Percentiles rank a stretch among this genome's conserved stretches.
phyloP scores from a whole-genome alignment of 2,797 vertebrate species.

The Chelon auratus region DNA sequence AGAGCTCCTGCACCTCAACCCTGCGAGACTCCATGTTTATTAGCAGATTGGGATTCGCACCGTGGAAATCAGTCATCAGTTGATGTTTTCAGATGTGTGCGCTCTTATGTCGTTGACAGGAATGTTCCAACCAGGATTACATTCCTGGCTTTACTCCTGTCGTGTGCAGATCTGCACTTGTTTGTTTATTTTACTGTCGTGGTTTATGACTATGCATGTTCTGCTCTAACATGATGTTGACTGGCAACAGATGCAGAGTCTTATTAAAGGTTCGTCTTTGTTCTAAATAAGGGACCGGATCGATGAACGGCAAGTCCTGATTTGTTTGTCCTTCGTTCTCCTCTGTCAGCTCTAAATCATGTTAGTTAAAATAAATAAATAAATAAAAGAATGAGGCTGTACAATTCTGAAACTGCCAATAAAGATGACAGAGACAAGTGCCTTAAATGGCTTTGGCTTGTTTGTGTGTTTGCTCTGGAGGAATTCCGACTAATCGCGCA shows the following conservation, averaged over 20 bases:
- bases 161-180: conserved; percentile 50
- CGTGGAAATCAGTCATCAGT: conserved; percentile 1
- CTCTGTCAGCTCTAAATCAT: conserved; percentile 36
- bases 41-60: neutral
- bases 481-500: conserved; percentile 26
- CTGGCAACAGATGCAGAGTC: conserved; percentile 37
- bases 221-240: conserved; percentile 25
- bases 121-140: neutral
- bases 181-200: conserved; percentile 58
- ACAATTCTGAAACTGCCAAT: neutral
- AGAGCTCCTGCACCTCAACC: conserved; percentile 7
- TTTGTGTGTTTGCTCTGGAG: conserved; percentile 25
- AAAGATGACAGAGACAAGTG: neutral
- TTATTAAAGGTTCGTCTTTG: conserved; percentile 48
- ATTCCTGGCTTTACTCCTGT: conserved; percentile 4
- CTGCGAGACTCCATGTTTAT: neutral
- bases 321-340: conserved; percentile 23
- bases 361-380: conserved; percentile 30
- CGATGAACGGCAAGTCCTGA: conserved; percentile 50
- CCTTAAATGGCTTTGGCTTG: conserved; percentile 10
- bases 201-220: conserved; percentile 49
- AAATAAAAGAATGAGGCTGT: neutral
- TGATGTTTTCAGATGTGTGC: neutral
- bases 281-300: conserved; percentile 60
- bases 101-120: neutral